Evolutionary conservation across 2,888 invertebrate genomes (phyloP).

Genomic region (Ophioninae sp.): DNA sequence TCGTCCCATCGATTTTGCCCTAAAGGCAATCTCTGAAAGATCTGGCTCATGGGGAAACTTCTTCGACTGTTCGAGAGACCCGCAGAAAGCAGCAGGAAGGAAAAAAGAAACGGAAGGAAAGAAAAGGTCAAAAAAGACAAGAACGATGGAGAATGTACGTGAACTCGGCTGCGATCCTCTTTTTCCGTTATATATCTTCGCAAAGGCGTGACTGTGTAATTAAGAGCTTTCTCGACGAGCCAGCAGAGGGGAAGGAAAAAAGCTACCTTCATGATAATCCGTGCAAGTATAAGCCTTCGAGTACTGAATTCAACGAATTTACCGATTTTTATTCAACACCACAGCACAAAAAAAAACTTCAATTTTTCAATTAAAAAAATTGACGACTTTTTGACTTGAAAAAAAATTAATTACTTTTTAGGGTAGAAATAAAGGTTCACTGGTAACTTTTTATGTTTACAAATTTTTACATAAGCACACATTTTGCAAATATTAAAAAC

Average conservation of each 20-base stretch:
- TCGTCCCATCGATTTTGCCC: constrained; percentile 45
- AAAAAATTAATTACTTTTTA: background rate
- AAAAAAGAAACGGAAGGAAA: background rate
- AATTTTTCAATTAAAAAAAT: background rate
- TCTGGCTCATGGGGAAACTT: constrained; percentile 52
- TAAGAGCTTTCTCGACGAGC: constrained; percentile 50
- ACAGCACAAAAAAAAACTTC: background rate
- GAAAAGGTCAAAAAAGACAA: constrained; percentile 14
- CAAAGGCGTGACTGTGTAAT: constrained; percentile 52
- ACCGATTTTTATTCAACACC: constrained; percentile 36
- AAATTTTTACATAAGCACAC: too few relatives aligned
- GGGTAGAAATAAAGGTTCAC: too few relatives aligned
- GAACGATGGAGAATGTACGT: constrained; percentile 16
- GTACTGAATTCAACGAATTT: constrained; percentile 43
- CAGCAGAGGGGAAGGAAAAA: constrained; percentile 30
- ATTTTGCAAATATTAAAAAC: too few relatives aligned
- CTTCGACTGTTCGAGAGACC: background rate
- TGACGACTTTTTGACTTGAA: background rate
- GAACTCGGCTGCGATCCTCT: constrained; percentile 3
- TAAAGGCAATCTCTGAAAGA: constrained; percentile 43
- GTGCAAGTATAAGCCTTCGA: constrained; percentile 2
- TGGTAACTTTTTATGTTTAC: too few relatives aligned
- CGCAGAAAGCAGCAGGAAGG: background rate
- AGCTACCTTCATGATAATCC: constrained; percentile 47
- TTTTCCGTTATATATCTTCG: constrained; percentile 32